Percentiles rank a stretch among this genome's conserved stretches.
phyloP scores from a whole-genome alignment of 2,113 vertebrate genomes.

The Aplodontia rufa region DNA sequence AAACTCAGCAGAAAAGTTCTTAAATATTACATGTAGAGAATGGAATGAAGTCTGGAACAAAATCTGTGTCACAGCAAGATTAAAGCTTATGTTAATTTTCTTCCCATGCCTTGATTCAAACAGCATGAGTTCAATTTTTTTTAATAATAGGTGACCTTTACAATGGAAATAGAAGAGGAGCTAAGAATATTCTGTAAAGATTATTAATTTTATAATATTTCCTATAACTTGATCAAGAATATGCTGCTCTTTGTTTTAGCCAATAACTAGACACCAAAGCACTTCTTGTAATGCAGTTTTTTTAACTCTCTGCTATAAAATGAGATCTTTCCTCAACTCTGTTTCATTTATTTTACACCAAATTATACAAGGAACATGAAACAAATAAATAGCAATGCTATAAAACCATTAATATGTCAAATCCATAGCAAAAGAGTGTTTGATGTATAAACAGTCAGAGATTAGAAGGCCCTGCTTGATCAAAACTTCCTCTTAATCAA shows the following conservation, averaged over 20 bases:
- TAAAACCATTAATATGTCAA: constrained; percentile 53
- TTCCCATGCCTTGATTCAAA: constrained; percentile 25
- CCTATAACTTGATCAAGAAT: background rate
- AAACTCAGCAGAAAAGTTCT: background rate
- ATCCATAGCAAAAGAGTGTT: constrained; percentile 29
- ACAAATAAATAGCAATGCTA: constrained; percentile 46
- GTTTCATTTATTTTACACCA: constrained; percentile 19
- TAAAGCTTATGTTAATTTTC: constrained; percentile 25
- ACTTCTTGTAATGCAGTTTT: background rate
- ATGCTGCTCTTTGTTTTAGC: background rate
- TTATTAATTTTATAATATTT: background rate
- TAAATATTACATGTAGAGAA: background rate
- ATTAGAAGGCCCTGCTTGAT: constrained; percentile 46
- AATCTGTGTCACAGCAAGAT: background rate
- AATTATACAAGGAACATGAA: constrained; percentile 38
- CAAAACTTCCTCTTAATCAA: constrained; percentile 63
- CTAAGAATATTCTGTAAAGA: background rate
- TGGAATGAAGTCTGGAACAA: background rate
- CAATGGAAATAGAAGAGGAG: background rate
- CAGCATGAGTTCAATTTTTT: constrained; percentile 12
- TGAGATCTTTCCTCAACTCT: background rate
- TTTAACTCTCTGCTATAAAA: background rate
- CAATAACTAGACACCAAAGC: background rate
- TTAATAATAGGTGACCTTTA: background rate
- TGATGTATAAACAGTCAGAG: constrained; percentile 45